Base-by-base conservation (phyloP, 2,888 invertebrate species). In the Pristionchus mayeri region DNA sequence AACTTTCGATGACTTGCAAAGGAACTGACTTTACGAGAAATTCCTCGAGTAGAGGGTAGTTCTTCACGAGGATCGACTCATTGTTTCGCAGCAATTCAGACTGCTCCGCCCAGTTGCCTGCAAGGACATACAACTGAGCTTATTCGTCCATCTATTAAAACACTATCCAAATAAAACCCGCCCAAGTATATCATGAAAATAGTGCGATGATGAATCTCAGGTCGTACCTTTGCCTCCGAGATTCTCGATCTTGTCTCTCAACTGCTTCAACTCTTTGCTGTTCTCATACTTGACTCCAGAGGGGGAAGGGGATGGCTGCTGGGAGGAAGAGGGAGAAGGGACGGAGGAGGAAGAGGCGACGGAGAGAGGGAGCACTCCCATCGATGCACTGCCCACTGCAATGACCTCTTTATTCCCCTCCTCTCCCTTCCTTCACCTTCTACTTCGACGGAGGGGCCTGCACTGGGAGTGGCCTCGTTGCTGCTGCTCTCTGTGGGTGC, bases 311-410 rank as follows among this genome's bases (percentile, higher is more conserved):
- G 76, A 76, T 6, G 76, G 76, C 16, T 27, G 50, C 9, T 27
- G 76, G 2, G 48, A 50, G 76, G 76, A 76, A 24, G 48, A 76
- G n/a, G 71, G 71, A 76, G 50, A 76, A n/a, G 76, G 44, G n/a
- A n/a, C n/a, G 16, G 7, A 27, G 21, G 76, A 50, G 1, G 76
- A 75, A 16, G 75, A 30, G 6, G 37, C 50, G 9, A 76, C 16
- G 6, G 48, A 71, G 67, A 71, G 60, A 27, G 71, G 30, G 24
- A 24, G 76, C 16, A 24, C 16, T 1, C 27, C 9, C 4, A 30
- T 27, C 4, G 76, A 1, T 9, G 75, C 4, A 18, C 4, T 9
- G 3, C 27, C 18, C 34, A 34, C 75, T 67, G 40, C 67, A 67
- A 67, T 34, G 24, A 24, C 27, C 9, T 57, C 24, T n/a, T 60